These are phyloP conservation scores for Schizothorax lantsangensis DNA, from an alignment of 2,797 vertebrate genomes.

Conservation along the genomic window DNA sequence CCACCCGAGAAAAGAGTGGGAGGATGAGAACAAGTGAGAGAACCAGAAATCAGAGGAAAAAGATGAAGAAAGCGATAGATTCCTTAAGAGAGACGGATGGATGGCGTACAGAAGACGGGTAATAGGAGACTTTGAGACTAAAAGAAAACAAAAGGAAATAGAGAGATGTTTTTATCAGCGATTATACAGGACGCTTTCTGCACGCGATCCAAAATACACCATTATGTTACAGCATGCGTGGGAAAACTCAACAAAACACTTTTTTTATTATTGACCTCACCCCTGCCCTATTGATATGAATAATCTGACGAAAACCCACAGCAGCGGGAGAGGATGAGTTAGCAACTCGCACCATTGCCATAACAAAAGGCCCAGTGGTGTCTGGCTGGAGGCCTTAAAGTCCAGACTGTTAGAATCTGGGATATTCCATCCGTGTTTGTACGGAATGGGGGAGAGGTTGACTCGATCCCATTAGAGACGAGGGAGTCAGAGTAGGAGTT, in stretches of 20 bases:
- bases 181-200: slow-evolving; percentile 72
- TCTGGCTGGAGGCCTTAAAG: slow-evolving; percentile 29
- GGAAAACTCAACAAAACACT: slow-evolving; percentile 71
- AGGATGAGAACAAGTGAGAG: slow-evolving; percentile 20
- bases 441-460: slow-evolving; percentile 11
- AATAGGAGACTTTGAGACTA: slow-evolving; percentile 70
- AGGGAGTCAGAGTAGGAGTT: slow-evolving; percentile 43
- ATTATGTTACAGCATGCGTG: slow-evolving; percentile 78
- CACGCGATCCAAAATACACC: slow-evolving; percentile 76
- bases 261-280: slow-evolving; percentile 61
- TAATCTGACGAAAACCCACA: not conserved
- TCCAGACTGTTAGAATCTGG: slow-evolving; percentile 29
- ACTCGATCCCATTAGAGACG: slow-evolving; percentile 23
- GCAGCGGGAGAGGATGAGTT: slow-evolving; percentile 2
- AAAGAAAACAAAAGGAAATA: slow-evolving; percentile 75
- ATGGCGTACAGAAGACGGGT: slow-evolving; percentile 58
- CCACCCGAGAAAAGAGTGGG: slow-evolving; percentile 16
- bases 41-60: slow-evolving; percentile 23
- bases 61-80: slow-evolving; percentile 10
- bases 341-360: slow-evolving; percentile 13
- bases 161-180: slow-evolving; percentile 78
- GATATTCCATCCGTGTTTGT: slow-evolving; percentile 28
- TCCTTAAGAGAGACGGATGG: slow-evolving; percentile 49
- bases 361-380: slow-evolving; percentile 29
- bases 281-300: slow-evolving; percentile 22